A percentile compares a stretch with the other conserved stretches of the same genome.
Evolutionary conservation across 35 echinoderm and acorn worm species (phyloP).

Genomic region (Anneissia japonica): DNA sequence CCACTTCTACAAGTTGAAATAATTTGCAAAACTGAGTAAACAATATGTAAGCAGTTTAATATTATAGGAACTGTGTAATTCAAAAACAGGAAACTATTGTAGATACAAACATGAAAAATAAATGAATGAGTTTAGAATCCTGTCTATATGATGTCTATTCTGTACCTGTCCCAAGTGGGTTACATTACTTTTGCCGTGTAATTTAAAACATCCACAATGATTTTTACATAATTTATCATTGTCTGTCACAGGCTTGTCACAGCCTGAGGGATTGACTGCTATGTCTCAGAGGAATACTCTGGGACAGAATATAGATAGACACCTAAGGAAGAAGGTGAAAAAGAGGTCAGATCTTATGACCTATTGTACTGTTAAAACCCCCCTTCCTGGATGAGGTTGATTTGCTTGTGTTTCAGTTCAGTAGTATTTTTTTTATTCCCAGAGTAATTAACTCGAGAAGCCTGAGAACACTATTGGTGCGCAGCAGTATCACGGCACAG

Average conservation of each 20-base stretch:
- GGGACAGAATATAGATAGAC: not conserved
- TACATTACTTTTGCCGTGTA: not conserved
- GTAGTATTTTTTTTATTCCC: not conserved
- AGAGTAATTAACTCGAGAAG: not conserved
- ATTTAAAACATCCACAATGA: not conserved
- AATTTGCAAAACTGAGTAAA: not conserved
- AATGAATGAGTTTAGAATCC: not conserved
- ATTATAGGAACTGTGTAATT: not conserved
- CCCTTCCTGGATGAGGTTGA: not conserved
- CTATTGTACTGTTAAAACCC: not conserved
- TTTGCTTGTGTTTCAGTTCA: not conserved
- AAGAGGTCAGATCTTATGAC: not conserved
- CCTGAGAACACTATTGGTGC: not conserved
- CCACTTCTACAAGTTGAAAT: too few species aligned
- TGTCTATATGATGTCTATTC: not conserved
- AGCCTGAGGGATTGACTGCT: not conserved
- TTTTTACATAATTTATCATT: slow-evolving; percentile 1
- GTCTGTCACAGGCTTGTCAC: not conserved
- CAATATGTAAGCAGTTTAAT: not conserved
- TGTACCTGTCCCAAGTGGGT: not conserved
- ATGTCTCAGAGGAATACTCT: not conserved
- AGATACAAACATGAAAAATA: not conserved
- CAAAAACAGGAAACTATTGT: not conserved
- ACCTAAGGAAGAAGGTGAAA: not conserved
- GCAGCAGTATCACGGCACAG: not conserved